Evolutionary conservation across 92 coral and sea anemone species (phyloP).

Genomic region (Paragorgia papillata): DNA sequence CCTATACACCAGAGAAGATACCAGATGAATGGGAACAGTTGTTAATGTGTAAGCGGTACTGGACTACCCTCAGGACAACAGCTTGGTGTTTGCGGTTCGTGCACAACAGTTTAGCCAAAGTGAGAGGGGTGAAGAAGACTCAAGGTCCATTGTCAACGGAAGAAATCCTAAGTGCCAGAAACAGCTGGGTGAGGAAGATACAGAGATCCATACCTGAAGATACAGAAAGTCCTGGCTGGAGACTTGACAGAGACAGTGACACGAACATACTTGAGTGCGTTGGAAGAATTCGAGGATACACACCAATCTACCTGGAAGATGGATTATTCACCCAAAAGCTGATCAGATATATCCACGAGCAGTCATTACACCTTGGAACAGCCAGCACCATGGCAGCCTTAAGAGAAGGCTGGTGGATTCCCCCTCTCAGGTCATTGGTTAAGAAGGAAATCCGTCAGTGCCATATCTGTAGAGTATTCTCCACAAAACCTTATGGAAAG

Average conservation of each 20-base stretch:
- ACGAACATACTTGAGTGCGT: no score
- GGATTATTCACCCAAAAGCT: no score
- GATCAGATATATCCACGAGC: no score
- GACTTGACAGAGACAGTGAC: no score
- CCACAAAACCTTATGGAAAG: slow-evolving; percentile 25
- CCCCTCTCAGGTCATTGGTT: slow-evolving; percentile 23
- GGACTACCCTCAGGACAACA: slow-evolving; percentile 52
- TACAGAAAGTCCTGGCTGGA: no score
- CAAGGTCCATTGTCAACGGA: slow-evolving; percentile 37
- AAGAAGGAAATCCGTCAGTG: slow-evolving; percentile 19
- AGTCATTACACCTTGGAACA: slow-evolving; percentile 47
- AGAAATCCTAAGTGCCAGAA: slow-evolving; percentile 38
- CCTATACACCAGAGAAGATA: slow-evolving; percentile 30
- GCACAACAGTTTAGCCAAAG: slow-evolving; percentile 34
- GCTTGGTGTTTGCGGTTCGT: slow-evolving; percentile 53
- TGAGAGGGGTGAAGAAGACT: slow-evolving; percentile 33
- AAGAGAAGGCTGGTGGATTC: slow-evolving; percentile 32
- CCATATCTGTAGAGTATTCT: slow-evolving; percentile 38
- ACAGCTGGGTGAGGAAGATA: slow-evolving; percentile 40
- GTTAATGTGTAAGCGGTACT: slow-evolving; percentile 45
- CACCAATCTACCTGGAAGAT: no score
- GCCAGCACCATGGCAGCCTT: slow-evolving; percentile 39
- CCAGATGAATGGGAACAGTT: slow-evolving; percentile 61
- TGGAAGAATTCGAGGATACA: no score
- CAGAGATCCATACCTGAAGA: slow-evolving; percentile 38